Evolutionary conservation across 2,113 vertebrate genomes (phyloP).

Genomic region (Periophthalmus modestus): DNA sequence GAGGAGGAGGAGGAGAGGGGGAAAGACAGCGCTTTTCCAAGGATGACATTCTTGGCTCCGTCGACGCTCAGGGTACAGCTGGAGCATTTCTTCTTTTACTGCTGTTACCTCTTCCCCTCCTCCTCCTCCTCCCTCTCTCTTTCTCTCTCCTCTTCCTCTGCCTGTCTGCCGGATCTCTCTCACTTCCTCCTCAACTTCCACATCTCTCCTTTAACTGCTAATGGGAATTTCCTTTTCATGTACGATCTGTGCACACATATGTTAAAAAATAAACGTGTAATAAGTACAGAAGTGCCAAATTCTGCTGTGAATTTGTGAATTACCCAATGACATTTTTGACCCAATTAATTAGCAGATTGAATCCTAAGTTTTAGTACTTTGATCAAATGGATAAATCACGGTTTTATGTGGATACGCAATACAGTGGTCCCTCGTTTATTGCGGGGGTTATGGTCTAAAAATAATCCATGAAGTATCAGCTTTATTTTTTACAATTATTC

Average conservation of each 20-base stretch:
- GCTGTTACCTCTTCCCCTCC: constrained; percentile 21
- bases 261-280: too few relatives aligned
- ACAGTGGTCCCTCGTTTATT: too few relatives aligned
- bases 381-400: background rate
- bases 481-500: too few relatives aligned
- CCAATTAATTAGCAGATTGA: too few relatives aligned
- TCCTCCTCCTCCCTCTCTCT: constrained; percentile 4
- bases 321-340: too few relatives aligned
- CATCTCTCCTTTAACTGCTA: constrained; percentile 5
- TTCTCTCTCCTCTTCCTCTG: constrained; percentile 10
- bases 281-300: too few relatives aligned
- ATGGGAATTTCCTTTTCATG: background rate
- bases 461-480: too few relatives aligned
- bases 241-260: too few relatives aligned
- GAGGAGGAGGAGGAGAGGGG: constrained; percentile 1
- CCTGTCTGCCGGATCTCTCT: constrained; percentile 6
- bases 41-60: constrained; percentile 70
- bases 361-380: too few relatives aligned
- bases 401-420: too few relatives aligned
- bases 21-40: constrained; percentile 61
- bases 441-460: too few relatives aligned
- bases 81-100: constrained; percentile 54
- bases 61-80: constrained; percentile 72
- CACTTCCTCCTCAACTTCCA: constrained; percentile 42
- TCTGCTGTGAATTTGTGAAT: too few relatives aligned